Conservation (phyloP, 1,140 invertebrate species). For the Melitaea cinxia region DNA sequence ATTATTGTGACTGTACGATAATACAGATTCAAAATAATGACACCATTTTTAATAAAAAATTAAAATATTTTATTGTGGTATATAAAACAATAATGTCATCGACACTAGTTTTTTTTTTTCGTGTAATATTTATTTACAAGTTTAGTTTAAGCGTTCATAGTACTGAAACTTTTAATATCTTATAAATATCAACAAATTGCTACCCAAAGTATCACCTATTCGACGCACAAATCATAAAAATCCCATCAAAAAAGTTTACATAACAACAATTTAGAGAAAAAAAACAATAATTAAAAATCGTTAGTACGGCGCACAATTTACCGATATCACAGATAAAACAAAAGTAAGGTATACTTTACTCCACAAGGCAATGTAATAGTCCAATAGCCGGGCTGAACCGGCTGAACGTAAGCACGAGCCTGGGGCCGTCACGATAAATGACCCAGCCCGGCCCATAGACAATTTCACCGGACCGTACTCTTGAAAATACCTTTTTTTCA, state of each 20-base stretch:
- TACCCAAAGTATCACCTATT: too few relatives aligned
- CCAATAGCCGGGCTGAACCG: conserved; percentile 51
- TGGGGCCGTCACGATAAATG: conserved; percentile 67
- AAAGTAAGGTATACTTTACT: conserved; percentile 41
- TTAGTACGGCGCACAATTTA: conserved; percentile 26
- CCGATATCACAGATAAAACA: conserved; percentile 38
- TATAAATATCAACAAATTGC: too few relatives aligned
- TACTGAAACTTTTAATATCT: too few relatives aligned
- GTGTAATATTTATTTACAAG: too few relatives aligned
- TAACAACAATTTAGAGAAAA: background rate
- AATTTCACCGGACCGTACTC: conserved; percentile 62
- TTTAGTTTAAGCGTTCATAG: too few relatives aligned
- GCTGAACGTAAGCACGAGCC: conserved; percentile 61
- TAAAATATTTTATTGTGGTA: too few relatives aligned
- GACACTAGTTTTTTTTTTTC: too few relatives aligned
- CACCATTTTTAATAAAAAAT: too few relatives aligned
- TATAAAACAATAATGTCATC: too few relatives aligned
- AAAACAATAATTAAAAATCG: background rate
- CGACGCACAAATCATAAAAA: too few relatives aligned
- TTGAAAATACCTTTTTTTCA: conserved; percentile 39
- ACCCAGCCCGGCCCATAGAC: conserved; percentile 64
- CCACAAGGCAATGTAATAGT: conserved; percentile 50
- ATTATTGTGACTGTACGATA: too few relatives aligned
- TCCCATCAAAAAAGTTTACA: background rate
- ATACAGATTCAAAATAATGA: too few relatives aligned